Conservation (phyloP, 2,113 vertebrate species). For the Sialia sialis region DNA sequence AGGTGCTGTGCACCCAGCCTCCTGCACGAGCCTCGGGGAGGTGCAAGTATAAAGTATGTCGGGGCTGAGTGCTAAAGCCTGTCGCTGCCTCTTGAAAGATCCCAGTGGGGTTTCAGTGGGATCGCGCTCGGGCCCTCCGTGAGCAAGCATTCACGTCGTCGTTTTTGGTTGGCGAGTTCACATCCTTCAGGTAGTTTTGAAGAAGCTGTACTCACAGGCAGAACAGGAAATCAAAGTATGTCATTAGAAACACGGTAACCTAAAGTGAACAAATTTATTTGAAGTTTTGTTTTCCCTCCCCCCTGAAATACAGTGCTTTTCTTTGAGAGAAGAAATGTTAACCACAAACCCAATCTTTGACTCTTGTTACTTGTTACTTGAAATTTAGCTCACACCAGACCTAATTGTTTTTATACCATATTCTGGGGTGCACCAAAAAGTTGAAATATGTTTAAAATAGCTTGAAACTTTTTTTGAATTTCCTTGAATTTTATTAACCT, state of each 20-base stretch:
- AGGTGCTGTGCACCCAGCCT: conserved; percentile 52
- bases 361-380: conserved; percentile 55
- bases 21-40: background rate
- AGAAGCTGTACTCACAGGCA: conserved; percentile 34
- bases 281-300: conserved; percentile 19
- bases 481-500: conserved; percentile 74
- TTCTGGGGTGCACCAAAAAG: conserved; percentile 80
- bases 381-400: conserved; percentile 67
- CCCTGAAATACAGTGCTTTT: conserved; percentile 40
- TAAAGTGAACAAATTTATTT: conserved; percentile 38
- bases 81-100: background rate
- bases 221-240: conserved; percentile 30
- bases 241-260: background rate
- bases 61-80: background rate
- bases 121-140: background rate
- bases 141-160: background rate
- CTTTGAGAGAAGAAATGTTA: conserved; percentile 42
- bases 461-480: conserved; percentile 81
- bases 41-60: background rate
- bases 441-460: conserved; percentile 65
- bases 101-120: background rate
- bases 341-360: conserved; percentile 45
- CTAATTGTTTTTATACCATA: conserved; percentile 65
- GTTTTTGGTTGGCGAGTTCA: background rate
- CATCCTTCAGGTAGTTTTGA: conserved; percentile 51